Evolutionary conservation across 2,797 vertebrate species (phyloP).

Genomic region (Catamblyrhynchus diadema): DNA sequence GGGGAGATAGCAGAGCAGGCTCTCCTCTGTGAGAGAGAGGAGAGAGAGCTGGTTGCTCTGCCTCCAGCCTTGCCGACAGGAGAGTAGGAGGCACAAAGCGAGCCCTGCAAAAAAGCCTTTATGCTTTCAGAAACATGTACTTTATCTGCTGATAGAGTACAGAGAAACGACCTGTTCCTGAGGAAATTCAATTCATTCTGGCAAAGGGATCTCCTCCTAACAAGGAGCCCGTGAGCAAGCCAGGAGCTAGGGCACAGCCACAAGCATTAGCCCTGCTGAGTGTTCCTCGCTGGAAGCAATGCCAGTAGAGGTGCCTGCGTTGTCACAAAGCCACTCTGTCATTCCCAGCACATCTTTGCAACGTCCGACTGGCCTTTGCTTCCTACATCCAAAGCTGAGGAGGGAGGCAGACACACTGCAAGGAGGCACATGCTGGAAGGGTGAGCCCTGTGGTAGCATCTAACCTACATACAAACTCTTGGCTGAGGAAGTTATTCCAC

Average conservation of each 20-base stretch:
- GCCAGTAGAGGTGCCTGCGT: not conserved
- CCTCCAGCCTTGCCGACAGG: not conserved
- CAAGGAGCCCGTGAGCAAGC: not conserved
- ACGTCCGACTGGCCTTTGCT: not conserved
- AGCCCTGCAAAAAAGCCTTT: not conserved
- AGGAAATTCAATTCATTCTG: not conserved
- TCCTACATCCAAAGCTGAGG: accelerated
- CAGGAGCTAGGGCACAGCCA: not conserved
- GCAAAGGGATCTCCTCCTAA: not conserved
- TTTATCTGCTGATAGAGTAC: not conserved
- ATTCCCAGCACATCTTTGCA: accelerated
- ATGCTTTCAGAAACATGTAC: not conserved
- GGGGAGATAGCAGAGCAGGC: not conserved
- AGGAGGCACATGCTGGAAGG: not conserved
- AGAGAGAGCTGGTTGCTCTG: not conserved
- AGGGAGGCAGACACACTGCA: not conserved
- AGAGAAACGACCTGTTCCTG: not conserved
- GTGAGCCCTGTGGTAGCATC: not conserved
- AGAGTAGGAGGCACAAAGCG: not conserved
- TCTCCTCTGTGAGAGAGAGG: not conserved
- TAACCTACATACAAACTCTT: not conserved
- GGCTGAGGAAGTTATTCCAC: not conserved
- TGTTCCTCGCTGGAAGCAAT: accelerated
- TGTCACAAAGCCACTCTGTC: not conserved
- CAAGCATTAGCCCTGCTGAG: not conserved